phyloP scores from a whole-genome alignment of 2,113 vertebrate genomes.

The Thalassarche chlororhynchos region DNA sequence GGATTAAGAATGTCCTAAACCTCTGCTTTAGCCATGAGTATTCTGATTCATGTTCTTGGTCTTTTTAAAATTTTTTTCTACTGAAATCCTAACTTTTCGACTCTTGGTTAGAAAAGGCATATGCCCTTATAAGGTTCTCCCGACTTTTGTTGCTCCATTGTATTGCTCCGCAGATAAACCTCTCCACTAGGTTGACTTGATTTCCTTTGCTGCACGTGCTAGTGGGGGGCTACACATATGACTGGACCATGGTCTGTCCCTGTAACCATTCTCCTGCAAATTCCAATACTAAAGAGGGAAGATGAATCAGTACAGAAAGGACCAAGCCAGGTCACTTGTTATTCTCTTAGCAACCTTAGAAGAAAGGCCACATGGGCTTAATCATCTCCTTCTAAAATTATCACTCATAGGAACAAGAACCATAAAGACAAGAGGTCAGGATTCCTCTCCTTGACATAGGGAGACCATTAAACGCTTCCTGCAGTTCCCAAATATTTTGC shows the following conservation, averaged over 20 bases:
- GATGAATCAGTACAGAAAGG: background rate
- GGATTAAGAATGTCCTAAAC: slow-evolving; percentile 9
- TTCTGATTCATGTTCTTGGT: slow-evolving; percentile 10
- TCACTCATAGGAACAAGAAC: background rate
- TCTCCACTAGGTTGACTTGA: background rate
- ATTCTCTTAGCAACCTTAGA: background rate
- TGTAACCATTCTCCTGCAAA: background rate
- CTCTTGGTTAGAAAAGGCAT: background rate
- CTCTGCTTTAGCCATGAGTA: background rate
- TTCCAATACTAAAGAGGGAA: background rate
- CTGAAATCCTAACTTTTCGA: background rate
- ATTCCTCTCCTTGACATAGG: slow-evolving; percentile 28
- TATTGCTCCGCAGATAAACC: background rate
- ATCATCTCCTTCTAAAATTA: slow-evolving; percentile 19
- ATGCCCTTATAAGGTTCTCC: background rate
- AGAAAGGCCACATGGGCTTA: background rate
- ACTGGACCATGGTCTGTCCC: background rate
- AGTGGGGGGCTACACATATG: background rate
- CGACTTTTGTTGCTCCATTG: background rate
- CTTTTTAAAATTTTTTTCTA: background rate
- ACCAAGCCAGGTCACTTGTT: background rate
- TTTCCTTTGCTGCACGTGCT: background rate
- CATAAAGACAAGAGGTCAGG: slow-evolving; percentile 46
- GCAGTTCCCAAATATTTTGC: slow-evolving; percentile 63
- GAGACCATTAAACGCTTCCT: slow-evolving; percentile 21